These are phyloP conservation scores for Scaptomyza montana DNA, from an alignment of 1,140 invertebrate species.

Conservation along the genomic window DNA sequence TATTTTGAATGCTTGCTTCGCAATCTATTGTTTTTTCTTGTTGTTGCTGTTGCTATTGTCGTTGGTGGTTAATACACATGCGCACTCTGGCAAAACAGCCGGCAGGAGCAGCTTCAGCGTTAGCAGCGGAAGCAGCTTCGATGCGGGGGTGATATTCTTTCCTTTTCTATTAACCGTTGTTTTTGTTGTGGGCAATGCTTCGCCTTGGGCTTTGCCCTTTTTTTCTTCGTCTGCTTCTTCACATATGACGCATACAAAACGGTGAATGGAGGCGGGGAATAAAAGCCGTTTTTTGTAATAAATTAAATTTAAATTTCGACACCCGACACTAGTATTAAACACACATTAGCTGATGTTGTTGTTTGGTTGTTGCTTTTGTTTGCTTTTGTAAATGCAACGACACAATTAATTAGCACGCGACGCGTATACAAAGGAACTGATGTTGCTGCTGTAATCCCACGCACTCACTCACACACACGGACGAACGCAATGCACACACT, in stretches of 20 bases:
- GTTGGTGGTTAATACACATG: conserved; percentile 60
- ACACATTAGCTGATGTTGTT: conserved; percentile 57
- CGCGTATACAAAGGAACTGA: conserved; percentile 35
- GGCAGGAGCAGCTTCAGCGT: conserved; percentile 42
- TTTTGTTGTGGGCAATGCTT: conserved; percentile 64
- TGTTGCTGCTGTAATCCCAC: conserved; percentile 37
- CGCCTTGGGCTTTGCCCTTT: conserved; percentile 46
- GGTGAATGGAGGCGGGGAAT: background rate
- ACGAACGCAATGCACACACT: conserved; percentile 3
- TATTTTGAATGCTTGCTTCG: conserved; percentile 21
- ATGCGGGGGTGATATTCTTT: conserved; percentile 30
- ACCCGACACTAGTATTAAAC: conserved; percentile 57
- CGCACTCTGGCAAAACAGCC: conserved; percentile 55
- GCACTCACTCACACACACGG: conserved; percentile 22
- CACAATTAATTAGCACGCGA: conserved; percentile 51
- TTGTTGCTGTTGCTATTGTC: conserved; percentile 11
- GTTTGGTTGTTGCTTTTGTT: conserved; percentile 42
- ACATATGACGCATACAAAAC: conserved; percentile 68
- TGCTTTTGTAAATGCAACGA: conserved; percentile 47
- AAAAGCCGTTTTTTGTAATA: conserved; percentile 36
- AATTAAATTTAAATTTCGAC: conserved; percentile 61
- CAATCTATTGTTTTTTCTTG: background rate
- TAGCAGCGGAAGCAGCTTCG: conserved; percentile 34
- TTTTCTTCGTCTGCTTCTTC: conserved; percentile 31
- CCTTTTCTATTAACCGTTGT: conserved; percentile 12